Evolutionary conservation across 1,140 invertebrate genomes (phyloP).

Genomic region (Nephila pilipes): DNA sequence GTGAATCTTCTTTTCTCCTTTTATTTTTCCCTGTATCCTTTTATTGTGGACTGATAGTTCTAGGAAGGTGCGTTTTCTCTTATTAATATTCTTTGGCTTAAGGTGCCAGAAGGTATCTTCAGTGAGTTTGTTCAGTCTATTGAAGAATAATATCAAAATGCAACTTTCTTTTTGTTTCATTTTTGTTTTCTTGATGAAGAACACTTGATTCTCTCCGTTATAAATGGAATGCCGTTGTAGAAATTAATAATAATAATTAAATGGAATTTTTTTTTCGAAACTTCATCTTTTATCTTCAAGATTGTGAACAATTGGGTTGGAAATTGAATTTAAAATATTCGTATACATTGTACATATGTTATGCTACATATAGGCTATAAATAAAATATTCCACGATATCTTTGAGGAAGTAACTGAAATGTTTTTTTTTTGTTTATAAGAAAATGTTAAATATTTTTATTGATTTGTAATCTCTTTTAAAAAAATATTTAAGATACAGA

Average conservation of each 20-base stretch:
- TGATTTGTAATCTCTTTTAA: too few relatives aligned
- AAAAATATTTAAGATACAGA: too few relatives aligned
- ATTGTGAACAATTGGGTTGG: too few relatives aligned
- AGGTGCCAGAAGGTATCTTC: background rate
- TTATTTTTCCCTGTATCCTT: background rate
- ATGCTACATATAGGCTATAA: too few relatives aligned
- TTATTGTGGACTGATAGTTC: slow-evolving; percentile 31
- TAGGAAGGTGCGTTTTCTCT: slow-evolving; percentile 1
- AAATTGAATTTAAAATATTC: too few relatives aligned
- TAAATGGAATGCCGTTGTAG: background rate
- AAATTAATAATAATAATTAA: background rate
- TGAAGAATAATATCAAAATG: background rate
- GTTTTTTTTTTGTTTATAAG: too few relatives aligned
- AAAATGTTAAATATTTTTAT: too few relatives aligned
- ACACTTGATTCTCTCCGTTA: background rate
- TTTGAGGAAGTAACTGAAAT: too few relatives aligned
- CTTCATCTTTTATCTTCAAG: too few relatives aligned
- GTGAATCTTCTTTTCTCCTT: background rate
- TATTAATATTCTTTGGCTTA: slow-evolving; percentile 18
- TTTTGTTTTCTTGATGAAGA: background rate
- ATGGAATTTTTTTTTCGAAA: background rate
- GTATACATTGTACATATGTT: too few relatives aligned
- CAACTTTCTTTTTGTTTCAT: background rate
- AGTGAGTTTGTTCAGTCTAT: background rate
- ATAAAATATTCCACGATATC: too few relatives aligned